phyloP scores from a whole-genome alignment of 2,888 invertebrate genomes.

The Lycophotia porphyrea region DNA sequence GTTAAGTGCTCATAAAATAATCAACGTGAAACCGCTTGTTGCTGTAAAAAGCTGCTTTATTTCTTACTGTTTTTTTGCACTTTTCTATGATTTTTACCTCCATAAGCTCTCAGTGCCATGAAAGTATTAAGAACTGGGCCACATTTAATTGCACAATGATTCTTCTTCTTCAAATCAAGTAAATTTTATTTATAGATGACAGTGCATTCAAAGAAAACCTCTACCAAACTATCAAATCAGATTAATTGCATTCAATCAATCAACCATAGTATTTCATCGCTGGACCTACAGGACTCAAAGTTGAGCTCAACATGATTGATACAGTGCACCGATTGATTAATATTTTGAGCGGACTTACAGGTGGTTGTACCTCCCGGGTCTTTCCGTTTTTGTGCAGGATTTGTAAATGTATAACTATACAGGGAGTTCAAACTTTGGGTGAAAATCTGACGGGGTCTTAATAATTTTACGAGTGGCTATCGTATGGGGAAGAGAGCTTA shows the following conservation, averaged over 20 bases:
- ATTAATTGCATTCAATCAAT: slow-evolving; percentile 34
- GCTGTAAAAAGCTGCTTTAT: slow-evolving; percentile 47
- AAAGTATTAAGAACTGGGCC: not conserved
- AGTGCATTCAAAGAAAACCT: not conserved
- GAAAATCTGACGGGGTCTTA: not conserved
- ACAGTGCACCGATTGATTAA: slow-evolving; percentile 27
- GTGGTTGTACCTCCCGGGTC: slow-evolving; percentile 38
- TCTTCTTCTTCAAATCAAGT: not conserved
- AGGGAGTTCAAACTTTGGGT: not conserved
- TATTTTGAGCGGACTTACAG: slow-evolving; percentile 45
- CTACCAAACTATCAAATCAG: not conserved
- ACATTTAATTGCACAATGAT: not conserved
- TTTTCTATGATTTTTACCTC: slow-evolving; percentile 24
- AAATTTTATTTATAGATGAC: not conserved
- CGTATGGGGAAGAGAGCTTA: not conserved
- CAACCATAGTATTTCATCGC: slow-evolving; percentile 5
- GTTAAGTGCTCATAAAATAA: slow-evolving; percentile 65
- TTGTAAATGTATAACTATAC: not conserved
- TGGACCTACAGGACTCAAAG: slow-evolving; percentile 20
- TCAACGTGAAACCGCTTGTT: slow-evolving; percentile 49
- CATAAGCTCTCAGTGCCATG: slow-evolving; percentile 15
- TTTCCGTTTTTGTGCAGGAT: slow-evolving; percentile 12
- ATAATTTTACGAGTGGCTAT: not conserved
- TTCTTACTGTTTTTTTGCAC: slow-evolving; percentile 29
- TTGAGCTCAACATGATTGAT: slow-evolving; percentile 40